Evolutionary conservation across 2,797 vertebrate genomes (phyloP).

Genomic region (Sternarchorhynchus goeldii): DNA sequence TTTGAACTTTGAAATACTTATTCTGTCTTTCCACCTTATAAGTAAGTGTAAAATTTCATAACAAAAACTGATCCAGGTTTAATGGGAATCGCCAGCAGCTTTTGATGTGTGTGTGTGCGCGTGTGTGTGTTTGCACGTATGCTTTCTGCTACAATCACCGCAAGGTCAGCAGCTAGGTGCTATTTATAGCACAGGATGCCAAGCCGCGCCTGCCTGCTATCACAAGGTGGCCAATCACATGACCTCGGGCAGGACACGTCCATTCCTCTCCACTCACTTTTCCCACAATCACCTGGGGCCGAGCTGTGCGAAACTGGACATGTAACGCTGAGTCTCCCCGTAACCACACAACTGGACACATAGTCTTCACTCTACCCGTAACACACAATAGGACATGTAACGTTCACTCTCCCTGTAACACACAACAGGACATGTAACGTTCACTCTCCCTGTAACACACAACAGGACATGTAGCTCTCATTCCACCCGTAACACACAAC

Average conservation of each 20-base stretch:
- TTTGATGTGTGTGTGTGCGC: constrained; percentile 13
- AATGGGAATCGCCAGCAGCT: constrained; percentile 15
- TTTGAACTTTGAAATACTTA: too few species aligned
- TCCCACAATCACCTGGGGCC: too few species aligned
- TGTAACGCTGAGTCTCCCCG: too few species aligned
- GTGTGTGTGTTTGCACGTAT: not conserved
- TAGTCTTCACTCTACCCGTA: too few species aligned
- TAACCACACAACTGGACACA: too few species aligned
- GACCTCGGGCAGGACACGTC: constrained; percentile 23
- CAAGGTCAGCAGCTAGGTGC: constrained; percentile 29
- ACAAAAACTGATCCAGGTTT: not conserved
- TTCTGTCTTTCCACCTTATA: not conserved
- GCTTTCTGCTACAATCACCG: constrained; percentile 18
- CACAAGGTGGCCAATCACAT: constrained; percentile 38
- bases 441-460: too few species aligned
- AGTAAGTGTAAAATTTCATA: not conserved
- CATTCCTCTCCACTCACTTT: constrained; percentile 4
- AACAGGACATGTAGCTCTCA: too few species aligned
- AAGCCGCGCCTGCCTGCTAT: constrained; percentile 18
- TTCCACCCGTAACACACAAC: too few species aligned
- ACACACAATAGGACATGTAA: too few species aligned
- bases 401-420: too few species aligned
- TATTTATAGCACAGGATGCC: constrained; percentile 40
- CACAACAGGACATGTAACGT: too few species aligned
- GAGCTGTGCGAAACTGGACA: too few species aligned